These are phyloP conservation scores for Hydractinia echinata DNA, from an alignment of 30 jellyfish, hydroid and myxozoan species.

Conservation along the genomic window DNA sequence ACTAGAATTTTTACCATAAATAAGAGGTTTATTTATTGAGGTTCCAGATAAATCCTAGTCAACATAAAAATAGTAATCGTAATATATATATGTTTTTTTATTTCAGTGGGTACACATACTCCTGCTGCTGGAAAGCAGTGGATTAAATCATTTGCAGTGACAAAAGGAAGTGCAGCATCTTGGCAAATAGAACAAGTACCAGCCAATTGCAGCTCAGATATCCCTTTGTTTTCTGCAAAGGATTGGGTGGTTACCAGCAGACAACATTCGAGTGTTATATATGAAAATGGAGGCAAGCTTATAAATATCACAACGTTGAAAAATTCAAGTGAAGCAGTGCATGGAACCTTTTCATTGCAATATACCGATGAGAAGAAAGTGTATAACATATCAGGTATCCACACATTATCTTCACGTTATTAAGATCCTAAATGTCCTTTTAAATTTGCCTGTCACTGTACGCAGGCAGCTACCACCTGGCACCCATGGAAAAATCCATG, in stretches of 20 bases:
- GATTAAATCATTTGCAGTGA: background rate
- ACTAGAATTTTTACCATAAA: too few species aligned
- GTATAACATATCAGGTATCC: too few species aligned
- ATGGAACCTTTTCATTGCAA: constrained; percentile 14
- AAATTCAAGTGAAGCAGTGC: constrained; percentile 2
- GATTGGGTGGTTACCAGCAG: background rate
- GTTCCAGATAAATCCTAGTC: too few species aligned
- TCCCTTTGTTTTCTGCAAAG: background rate
- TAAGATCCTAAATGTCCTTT: too few species aligned
- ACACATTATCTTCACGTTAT: too few species aligned
- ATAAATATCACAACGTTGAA: background rate
- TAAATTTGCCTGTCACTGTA: too few species aligned
- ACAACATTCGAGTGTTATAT: background rate
- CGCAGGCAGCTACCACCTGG: too few species aligned
- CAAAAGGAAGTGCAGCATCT: background rate
- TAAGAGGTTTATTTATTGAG: too few species aligned
- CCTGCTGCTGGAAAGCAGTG: constrained; percentile 19
- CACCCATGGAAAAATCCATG: too few species aligned
- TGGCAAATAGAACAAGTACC: background rate
- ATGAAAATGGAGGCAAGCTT: background rate
- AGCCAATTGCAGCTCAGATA: background rate
- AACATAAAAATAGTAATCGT: too few species aligned
- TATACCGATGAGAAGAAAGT: constrained; percentile 2
- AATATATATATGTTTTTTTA: background rate
- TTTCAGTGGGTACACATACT: background rate